These are phyloP conservation scores for Meandrusa payeni DNA, from an alignment of 2,888 invertebrate species.

Conservation along the genomic window DNA sequence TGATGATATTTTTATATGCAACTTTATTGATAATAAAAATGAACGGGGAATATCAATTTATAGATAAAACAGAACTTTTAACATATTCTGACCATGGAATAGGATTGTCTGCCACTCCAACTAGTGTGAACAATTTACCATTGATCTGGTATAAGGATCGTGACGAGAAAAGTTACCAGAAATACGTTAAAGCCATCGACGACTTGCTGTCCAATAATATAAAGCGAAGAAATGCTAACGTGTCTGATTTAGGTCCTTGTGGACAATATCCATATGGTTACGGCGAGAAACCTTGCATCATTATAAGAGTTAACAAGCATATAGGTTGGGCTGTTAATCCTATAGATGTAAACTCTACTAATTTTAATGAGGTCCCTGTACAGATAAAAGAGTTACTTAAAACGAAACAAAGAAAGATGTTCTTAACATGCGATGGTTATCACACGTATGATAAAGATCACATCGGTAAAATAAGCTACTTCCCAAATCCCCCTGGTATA, in stretches of 20 bases:
- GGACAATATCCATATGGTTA: constrained; percentile 60
- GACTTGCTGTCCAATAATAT: constrained; percentile 39
- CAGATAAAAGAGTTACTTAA: constrained; percentile 51
- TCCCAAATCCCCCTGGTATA: constrained; percentile 64
- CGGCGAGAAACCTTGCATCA: constrained; percentile 56
- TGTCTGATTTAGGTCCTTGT: constrained; percentile 54
- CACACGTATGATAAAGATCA: constrained; percentile 64
- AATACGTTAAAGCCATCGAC: constrained; percentile 55
- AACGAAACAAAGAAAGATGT: constrained; percentile 44
- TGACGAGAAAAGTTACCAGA: constrained; percentile 43
- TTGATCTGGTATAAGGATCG: constrained; percentile 58
- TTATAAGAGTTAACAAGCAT: constrained; percentile 61
- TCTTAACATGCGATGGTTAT: constrained; percentile 58
- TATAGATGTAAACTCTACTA: constrained; percentile 39
- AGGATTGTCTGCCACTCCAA: constrained; percentile 59
- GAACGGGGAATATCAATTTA: constrained; percentile 32
- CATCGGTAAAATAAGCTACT: constrained; percentile 56
- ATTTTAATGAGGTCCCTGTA: constrained; percentile 38
- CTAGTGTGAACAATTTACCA: constrained; percentile 44
- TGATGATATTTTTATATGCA: constrained; percentile 47
- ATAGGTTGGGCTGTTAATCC: constrained; percentile 58
- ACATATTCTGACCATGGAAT: constrained; percentile 49
- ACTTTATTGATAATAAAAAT: constrained; percentile 45
- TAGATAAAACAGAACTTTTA: constrained; percentile 36
- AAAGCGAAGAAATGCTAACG: constrained; percentile 37